phyloP scores from a whole-genome alignment of 1,140 invertebrate species.

The Temnothorax nylanderi region DNA sequence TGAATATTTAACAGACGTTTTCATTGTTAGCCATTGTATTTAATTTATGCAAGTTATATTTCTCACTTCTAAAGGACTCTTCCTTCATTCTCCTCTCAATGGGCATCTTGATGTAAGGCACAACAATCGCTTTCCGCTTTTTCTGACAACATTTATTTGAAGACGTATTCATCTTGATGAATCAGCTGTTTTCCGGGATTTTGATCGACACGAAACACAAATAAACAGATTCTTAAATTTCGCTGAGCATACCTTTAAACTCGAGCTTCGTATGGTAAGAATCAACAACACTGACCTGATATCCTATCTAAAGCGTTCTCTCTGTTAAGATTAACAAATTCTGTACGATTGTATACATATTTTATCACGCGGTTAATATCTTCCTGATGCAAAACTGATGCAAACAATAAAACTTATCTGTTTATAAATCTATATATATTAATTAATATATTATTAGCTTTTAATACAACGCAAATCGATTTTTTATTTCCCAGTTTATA shows the following conservation, averaged over 20 bases:
- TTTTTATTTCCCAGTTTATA: not conserved
- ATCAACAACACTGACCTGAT: conserved; percentile 25
- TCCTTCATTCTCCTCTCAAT: not conserved
- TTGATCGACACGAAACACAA: not conserved
- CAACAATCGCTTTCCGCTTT: not conserved
- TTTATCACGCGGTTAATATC: not conserved
- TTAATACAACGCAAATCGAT: not conserved
- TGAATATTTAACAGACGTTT: conserved; percentile 4
- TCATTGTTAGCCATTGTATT: conserved; percentile 4
- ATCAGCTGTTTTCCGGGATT: not conserved
- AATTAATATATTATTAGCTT: not conserved
- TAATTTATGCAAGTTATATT: conserved; percentile 34
- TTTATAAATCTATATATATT: not conserved
- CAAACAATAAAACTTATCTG: not conserved
- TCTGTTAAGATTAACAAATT: not conserved
- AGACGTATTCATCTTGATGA: not conserved
- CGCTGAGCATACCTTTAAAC: not conserved
- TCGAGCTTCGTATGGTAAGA: not conserved
- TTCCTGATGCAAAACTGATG: not conserved
- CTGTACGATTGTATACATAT: not conserved
- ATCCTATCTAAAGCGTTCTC: not conserved
- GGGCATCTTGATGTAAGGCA: not conserved
- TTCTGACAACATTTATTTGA: not conserved
- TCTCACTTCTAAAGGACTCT: not conserved
- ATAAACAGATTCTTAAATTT: conserved; percentile 15